Evolutionary conservation across 92 coral and sea anemone species (phyloP).

Genomic region (Epizoanthus ramosus): DNA sequence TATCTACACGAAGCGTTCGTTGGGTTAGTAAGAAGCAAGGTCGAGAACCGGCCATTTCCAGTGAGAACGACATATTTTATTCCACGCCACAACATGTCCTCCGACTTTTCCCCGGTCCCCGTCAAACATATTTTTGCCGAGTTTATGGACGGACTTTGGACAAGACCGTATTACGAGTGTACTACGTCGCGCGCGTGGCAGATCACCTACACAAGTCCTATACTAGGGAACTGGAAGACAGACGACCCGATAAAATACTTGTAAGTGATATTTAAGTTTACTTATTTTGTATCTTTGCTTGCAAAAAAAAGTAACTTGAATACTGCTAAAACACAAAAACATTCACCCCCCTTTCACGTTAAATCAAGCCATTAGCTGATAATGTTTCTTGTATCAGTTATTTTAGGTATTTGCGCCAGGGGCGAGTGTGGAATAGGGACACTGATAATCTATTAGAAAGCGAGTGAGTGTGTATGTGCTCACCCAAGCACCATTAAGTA

Average conservation of each 20-base stretch:
- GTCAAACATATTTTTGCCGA: slow-evolving; percentile 75
- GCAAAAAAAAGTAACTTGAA: too few species aligned
- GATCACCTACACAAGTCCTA: slow-evolving; percentile 74
- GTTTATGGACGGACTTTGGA: slow-evolving; percentile 81
- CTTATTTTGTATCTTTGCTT: not conserved
- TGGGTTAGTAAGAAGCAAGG: slow-evolving; percentile 59
- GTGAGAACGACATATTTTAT: slow-evolving; percentile 68
- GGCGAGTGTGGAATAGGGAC: too few species aligned
- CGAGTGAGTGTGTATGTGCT: too few species aligned
- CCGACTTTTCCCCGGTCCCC: slow-evolving; percentile 42
- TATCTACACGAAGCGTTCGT: slow-evolving; percentile 81
- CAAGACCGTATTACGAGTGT: slow-evolving; percentile 84
- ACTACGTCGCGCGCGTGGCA: slow-evolving; percentile 79
- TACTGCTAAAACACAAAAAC: too few species aligned
- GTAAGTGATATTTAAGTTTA: slow-evolving; percentile 58
- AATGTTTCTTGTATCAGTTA: too few species aligned
- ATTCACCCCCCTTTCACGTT: too few species aligned
- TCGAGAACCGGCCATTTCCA: slow-evolving; percentile 65
- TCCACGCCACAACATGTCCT: slow-evolving; percentile 44
- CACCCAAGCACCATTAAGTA: too few species aligned
- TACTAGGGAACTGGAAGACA: slow-evolving; percentile 77
- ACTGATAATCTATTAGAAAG: too few species aligned
- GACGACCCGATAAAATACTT: slow-evolving; percentile 58
- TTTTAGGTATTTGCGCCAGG: too few species aligned
- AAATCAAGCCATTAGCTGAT: too few species aligned